These are phyloP conservation scores for Rhagium mordax DNA, from an alignment of 2,888 invertebrate genomes.

Conservation along the genomic window DNA sequence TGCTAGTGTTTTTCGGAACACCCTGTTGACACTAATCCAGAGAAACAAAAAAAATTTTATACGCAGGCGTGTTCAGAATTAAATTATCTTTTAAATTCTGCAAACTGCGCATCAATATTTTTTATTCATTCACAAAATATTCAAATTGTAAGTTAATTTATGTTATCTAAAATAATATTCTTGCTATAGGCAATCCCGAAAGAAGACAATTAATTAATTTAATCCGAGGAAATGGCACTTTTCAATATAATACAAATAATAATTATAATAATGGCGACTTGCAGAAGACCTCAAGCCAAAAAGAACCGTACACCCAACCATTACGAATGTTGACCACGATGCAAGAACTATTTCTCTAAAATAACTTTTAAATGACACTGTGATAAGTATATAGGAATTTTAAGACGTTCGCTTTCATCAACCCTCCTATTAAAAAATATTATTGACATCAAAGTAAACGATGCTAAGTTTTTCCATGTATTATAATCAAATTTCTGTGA, in stretches of 20 bases:
- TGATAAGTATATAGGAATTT: neutral
- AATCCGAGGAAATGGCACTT: neutral
- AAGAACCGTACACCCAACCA: neutral
- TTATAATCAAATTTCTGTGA: neutral
- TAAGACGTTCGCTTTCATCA: constrained; percentile 34
- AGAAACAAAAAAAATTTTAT: no score
- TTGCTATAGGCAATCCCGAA: neutral
- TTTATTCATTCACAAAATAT: no score
- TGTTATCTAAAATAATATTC: no score
- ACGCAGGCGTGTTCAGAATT: no score
- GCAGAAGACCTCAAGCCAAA: neutral
- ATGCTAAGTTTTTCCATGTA: constrained; percentile 12
- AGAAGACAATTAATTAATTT: neutral
- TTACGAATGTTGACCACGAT: neutral
- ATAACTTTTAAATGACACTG: neutral
- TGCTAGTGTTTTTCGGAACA: no score
- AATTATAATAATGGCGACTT: no score
- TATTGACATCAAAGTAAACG: constrained; percentile 32
- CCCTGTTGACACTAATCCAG: no score
- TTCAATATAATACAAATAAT: neutral
- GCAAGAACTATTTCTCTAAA: neutral
- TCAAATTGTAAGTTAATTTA: no score
- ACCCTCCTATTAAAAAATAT: constrained; percentile 46
- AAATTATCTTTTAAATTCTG: no score
- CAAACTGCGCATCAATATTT: no score